A percentile compares a stretch with the other conserved stretches of the same genome.
Evolutionary conservation across 1,140 invertebrate species (phyloP).

Genomic region (Episyrphus balteatus): DNA sequence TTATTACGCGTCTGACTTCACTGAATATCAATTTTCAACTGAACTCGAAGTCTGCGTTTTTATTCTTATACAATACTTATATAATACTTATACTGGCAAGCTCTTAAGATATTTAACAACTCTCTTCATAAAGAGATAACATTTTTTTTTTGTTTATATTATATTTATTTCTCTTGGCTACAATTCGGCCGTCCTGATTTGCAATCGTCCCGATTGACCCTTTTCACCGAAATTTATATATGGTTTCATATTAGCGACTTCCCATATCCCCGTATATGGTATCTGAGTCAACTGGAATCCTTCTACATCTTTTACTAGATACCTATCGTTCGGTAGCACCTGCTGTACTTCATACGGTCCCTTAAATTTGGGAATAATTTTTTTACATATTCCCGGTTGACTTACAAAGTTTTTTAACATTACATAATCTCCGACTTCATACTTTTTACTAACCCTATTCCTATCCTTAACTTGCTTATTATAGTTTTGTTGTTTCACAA

Average conservation of each 20-base stretch:
- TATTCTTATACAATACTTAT: too few species aligned
- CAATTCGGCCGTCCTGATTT: too few species aligned
- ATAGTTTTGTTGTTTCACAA: constrained; percentile 4
- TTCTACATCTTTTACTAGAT: constrained; percentile 12
- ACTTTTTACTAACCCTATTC: constrained; percentile 2
- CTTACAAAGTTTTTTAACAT: constrained; percentile 15
- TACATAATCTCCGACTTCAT: constrained; percentile 14
- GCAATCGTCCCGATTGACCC: too few species aligned
- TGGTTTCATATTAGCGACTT: not conserved
- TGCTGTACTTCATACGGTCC: constrained; percentile 9
- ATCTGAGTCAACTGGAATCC: constrained; percentile 13
- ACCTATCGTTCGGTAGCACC: constrained; percentile 12
- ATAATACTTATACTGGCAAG: too few species aligned
- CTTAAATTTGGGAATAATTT: constrained; percentile 8
- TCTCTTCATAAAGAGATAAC: too few species aligned
- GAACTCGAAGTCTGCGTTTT: too few species aligned
- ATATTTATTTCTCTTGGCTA: too few species aligned
- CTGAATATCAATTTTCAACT: too few species aligned
- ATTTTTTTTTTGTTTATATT: too few species aligned
- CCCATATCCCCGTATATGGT: constrained; percentile 15
- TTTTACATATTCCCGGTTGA: constrained; percentile 1
- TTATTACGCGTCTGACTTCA: too few species aligned
- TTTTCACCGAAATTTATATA: too few species aligned
- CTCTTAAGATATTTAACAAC: too few species aligned
- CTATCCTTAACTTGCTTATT: constrained; percentile 5